Conservation (phyloP, 2,113 vertebrate species). For the Austrofundulus limnaeus region DNA sequence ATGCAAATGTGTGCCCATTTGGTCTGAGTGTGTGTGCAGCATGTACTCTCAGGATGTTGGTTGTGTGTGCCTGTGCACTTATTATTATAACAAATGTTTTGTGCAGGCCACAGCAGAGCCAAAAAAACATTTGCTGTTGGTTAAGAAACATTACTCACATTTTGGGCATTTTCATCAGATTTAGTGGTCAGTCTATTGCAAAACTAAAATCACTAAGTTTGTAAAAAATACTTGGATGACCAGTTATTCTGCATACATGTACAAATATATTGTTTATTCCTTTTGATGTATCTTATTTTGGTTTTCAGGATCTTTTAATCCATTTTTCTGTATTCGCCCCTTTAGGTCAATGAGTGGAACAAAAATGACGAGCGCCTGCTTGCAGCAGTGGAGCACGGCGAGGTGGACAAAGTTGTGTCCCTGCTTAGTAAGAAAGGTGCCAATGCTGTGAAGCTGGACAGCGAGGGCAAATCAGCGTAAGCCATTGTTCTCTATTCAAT, state of each 20-base stretch:
- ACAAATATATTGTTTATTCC: too few relatives aligned
- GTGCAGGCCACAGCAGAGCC: constrained; percentile 11
- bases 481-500: constrained; percentile 37
- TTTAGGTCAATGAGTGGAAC: constrained; percentile 93
- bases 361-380: constrained; percentile 96
- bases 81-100: constrained; percentile 27
- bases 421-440: constrained; percentile 94
- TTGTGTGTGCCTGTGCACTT: neutral
- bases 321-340: neutral
- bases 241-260: too few relatives aligned
- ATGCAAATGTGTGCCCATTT: constrained; percentile 39
- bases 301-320: neutral
- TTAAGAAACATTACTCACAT: constrained; percentile 50
- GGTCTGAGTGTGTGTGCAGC: constrained; percentile 24
- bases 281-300: neutral
- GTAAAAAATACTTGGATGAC: too few relatives aligned
- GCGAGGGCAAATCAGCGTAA: constrained; percentile 96
- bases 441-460: constrained; percentile 90
- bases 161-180: constrained; percentile 27
- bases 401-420: constrained; percentile 89
- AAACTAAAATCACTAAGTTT: neutral
- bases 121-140: constrained; percentile 19
- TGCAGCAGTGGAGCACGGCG: constrained; percentile 93
- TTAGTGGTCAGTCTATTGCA: constrained; percentile 23
- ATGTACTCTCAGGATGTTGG: neutral